Evolutionary conservation across 2,888 invertebrate genomes (phyloP).

Genomic region (Oscheius myriophilus): DNA sequence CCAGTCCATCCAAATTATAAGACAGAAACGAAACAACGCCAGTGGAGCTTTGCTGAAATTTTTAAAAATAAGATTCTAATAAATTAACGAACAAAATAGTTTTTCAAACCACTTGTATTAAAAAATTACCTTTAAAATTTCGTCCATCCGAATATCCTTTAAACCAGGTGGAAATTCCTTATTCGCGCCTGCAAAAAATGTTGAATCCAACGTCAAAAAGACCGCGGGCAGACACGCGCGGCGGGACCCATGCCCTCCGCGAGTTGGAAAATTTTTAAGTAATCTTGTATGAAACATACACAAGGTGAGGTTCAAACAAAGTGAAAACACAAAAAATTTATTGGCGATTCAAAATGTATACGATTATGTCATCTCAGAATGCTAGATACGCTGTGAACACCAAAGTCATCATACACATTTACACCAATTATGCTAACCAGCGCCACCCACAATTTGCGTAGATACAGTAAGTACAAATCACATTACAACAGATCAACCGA

Average conservation of each 20-base stretch:
- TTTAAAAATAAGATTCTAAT: background rate
- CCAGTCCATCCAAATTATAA: conserved; percentile 1
- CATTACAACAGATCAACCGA: background rate
- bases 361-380: background rate
- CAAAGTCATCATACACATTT: background rate
- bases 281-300: no score
- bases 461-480: background rate
- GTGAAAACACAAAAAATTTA: background rate
- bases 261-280: background rate
- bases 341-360: background rate
- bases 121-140: conserved; percentile 14
- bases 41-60: no score
- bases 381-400: background rate
- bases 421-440: background rate
- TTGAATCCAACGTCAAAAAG: background rate
- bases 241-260: background rate
- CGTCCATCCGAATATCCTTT: conserved; percentile 11
- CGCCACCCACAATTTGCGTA: background rate
- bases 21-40: conserved; percentile 9
- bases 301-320: no score
- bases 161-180: background rate
- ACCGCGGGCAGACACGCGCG: background rate
- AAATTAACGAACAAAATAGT: background rate
- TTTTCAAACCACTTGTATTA: no score
- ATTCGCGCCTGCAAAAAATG: conserved; percentile 1